Evolutionary conservation across 2,797 vertebrate genomes (phyloP), one percentile per base, ranked within the genome.

Genomic region (Anguilla pacifica): DNA sequence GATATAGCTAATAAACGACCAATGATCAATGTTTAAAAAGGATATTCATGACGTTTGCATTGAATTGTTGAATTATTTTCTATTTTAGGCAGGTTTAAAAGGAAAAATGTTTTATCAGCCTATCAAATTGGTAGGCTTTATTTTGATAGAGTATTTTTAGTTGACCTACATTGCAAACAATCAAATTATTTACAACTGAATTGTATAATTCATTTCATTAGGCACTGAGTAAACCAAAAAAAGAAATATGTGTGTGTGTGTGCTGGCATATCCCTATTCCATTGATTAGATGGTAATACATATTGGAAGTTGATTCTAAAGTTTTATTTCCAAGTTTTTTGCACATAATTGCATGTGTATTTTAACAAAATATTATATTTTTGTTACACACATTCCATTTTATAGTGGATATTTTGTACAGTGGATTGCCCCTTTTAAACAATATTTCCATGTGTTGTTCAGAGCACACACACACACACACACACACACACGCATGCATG

Each of bases 1-100:
- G 61, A 51, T 88, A 87, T 90, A 85, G 86, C 46, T 31, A 28
- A 22, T 83, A 55, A 83, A 55, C 51, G n/a, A 0, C 10, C 35
- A 35, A 35, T 46, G 43, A n/a, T 17, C 39, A 6, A 49, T 61
- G 11, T 85, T n/a, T 43, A 6, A 85, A 85, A 85, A 85, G 39
- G 35, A 13, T 64, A 7, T 22, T 85, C 0, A 46, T 6, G 19
- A 15, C 55, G 64, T 61, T 25, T 64, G 1, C 35, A 85, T 85
- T 61, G 31, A 64, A 59, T 84, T 53, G 3, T 84, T 53, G 0
- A 19, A 28, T 72, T 72, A 72, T 51, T 82, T 82, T 22, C 35
- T 46, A 17, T 74, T 31, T 74, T 22, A 53, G 49, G 22, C 10
- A 25, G 49, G 46, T 49, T n/a, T 11, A 0, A 25, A 28, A 22